These are phyloP conservation scores for Anagrus nilaparvatae DNA, from an alignment of 1,140 invertebrate species.

Conservation along the genomic window DNA sequence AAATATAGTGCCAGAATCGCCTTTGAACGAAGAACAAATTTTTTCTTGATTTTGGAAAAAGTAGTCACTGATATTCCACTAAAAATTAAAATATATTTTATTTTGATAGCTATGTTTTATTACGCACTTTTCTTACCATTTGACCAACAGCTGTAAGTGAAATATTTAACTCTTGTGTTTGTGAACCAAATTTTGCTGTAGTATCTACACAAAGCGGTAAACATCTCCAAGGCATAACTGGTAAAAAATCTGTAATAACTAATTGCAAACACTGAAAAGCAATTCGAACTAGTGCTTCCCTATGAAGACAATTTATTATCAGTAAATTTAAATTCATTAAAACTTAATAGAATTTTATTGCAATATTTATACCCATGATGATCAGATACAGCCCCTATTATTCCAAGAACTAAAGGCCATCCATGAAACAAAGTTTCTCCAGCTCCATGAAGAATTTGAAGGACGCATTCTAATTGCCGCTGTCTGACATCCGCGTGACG, in stretches of 20 bases:
- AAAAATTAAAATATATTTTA: conserved; percentile 28
- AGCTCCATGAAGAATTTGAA: conserved; percentile 84
- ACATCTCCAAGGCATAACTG: conserved; percentile 77
- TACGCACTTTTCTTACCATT: conserved; percentile 56
- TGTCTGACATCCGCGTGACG: conserved; percentile 87
- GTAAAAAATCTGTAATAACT: conserved; percentile 92
- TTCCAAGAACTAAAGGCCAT: conserved; percentile 88
- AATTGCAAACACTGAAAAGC: conserved; percentile 94
- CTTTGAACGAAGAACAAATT: conserved; percentile 59
- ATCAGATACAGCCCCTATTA: conserved; percentile 88
- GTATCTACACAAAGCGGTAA: conserved; percentile 87
- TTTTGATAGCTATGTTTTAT: conserved; percentile 9
- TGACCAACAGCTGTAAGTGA: conserved; percentile 95
- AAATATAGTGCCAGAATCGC: conserved; percentile 57
- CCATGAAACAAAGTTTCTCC: conserved; percentile 85
- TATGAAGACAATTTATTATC: conserved; percentile 36
- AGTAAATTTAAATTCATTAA: conserved; percentile 9
- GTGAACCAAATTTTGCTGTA: conserved; percentile 90
- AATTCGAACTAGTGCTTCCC: conserved; percentile 82
- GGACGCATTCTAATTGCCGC: conserved; percentile 88
- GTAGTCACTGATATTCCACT: conserved; percentile 98
- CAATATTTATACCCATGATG: conserved; percentile 84
- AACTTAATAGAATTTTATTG: conserved; percentile 2
- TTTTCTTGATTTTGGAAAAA: conserved; percentile 91
- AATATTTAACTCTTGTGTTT: conserved; percentile 95